phyloP scores from a whole-genome alignment of 2,888 invertebrate genomes.

The Hermaeophaga mercurialis region DNA sequence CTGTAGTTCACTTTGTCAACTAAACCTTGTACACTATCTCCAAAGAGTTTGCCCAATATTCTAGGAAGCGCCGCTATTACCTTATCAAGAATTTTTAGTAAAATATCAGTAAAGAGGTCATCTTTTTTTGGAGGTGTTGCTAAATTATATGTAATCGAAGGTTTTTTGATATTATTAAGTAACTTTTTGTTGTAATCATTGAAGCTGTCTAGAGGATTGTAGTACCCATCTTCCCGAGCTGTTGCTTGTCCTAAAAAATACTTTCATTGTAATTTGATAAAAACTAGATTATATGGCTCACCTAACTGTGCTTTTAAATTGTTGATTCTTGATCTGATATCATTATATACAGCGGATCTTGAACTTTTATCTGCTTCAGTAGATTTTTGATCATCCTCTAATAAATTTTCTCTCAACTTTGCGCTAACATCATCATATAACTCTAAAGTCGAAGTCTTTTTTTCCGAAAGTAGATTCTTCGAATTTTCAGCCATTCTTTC shows the following conservation, averaged over 20 bases:
- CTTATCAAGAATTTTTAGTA: conserved; percentile 52
- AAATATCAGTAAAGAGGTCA: conserved; percentile 35
- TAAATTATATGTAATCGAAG: no score
- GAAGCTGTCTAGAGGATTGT: no score
- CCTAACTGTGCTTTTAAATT: conserved; percentile 51
- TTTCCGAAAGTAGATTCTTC: conserved; percentile 7
- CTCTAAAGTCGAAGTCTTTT: neutral
- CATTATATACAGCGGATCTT: conserved; percentile 17
- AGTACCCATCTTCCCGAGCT: no score
- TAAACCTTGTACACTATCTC: conserved; percentile 37
- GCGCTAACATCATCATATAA: conserved; percentile 24
- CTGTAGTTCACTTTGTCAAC: conserved; percentile 16
- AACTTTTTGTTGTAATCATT: conserved; percentile 3
- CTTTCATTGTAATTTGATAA: conserved; percentile 16
- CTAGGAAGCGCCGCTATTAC: conserved; percentile 46
- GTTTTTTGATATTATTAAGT: no score
- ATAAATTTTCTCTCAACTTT: conserved; percentile 21
- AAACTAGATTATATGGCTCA: conserved; percentile 36
- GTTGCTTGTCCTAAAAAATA: conserved; percentile 22
- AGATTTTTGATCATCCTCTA: conserved; percentile 17
- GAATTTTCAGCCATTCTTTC: no score
- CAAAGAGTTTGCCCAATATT: conserved; percentile 47
- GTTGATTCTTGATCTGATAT: conserved; percentile 42
- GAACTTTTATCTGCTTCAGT: neutral
- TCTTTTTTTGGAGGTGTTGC: conserved; percentile 17